Conservation (phyloP, 2,113 vertebrate species). For the Upupa epops region DNA sequence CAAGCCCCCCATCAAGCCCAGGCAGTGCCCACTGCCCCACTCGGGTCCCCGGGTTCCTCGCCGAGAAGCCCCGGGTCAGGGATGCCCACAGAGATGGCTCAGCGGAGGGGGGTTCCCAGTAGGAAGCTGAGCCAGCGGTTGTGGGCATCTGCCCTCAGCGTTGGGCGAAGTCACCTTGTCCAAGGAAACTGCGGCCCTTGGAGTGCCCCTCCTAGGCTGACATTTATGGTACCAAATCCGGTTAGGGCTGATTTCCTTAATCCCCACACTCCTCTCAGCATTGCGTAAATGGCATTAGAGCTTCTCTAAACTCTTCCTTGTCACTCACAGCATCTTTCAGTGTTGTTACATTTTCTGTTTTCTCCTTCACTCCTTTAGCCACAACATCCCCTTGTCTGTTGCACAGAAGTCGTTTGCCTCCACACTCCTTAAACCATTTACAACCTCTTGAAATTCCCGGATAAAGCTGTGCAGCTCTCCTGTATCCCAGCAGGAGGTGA, state of each 20-base stretch:
- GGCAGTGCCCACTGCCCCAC: not conserved
- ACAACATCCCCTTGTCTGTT: not conserved
- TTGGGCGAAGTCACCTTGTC: slow-evolving; percentile 4
- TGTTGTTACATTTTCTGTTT: not conserved
- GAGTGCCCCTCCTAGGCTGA: not conserved
- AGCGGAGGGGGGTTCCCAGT: not conserved
- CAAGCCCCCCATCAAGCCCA: accelerated
- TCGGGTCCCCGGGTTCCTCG: too few relatives aligned
- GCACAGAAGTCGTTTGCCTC: not conserved
- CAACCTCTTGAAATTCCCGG: not conserved
- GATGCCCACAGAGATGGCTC: not conserved
- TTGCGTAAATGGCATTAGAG: slow-evolving; percentile 33
- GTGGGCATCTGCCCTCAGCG: not conserved
- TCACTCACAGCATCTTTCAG: not conserved
- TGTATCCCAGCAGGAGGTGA: not conserved
- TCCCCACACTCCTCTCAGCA: not conserved
- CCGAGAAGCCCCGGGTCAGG: accelerated
- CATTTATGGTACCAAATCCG: slow-evolving; percentile 30
- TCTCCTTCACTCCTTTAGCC: not conserved
- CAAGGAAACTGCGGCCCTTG: not conserved
- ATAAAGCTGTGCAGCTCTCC: not conserved
- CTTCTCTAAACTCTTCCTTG: not conserved
- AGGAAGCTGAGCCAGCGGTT: not conserved
- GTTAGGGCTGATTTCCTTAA: slow-evolving; percentile 47
- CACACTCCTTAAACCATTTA: not conserved